Evolutionary conservation across 2,888 invertebrate genomes (phyloP).

Genomic region (Aphodius granarius): DNA sequence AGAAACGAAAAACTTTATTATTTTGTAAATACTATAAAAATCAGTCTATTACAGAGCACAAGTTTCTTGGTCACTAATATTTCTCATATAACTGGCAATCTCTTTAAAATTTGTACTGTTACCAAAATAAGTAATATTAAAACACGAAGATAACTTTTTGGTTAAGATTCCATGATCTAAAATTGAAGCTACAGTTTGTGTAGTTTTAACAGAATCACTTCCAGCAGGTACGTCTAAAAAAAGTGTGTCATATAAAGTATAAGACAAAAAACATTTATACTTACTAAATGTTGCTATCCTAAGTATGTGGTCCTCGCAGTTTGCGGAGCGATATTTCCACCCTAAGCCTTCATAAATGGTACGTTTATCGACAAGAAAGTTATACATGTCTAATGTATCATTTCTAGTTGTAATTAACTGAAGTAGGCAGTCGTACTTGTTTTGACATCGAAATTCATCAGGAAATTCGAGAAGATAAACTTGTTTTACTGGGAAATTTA

Average conservation of each 20-base stretch:
- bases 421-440: not conserved
- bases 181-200: constrained; percentile 23
- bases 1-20: too few relatives aligned
- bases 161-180: constrained; percentile 22
- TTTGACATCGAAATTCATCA: not conserved
- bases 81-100: not conserved
- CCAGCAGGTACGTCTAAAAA: constrained; percentile 17
- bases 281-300: constrained; percentile 32
- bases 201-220: constrained; percentile 20
- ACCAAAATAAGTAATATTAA: not conserved
- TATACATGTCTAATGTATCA: constrained; percentile 24
- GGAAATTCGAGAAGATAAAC: not conserved
- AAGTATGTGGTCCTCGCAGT: constrained; percentile 28
- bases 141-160: constrained; percentile 29
- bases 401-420: not conserved
- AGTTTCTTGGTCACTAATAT: not conserved
- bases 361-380: constrained; percentile 40
- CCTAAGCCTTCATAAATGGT: constrained; percentile 42
- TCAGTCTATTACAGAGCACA: not conserved
- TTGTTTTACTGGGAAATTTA: not conserved
- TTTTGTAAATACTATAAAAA: not conserved
- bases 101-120: not conserved
- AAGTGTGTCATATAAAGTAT: not conserved
- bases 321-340: constrained; percentile 27
- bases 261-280: not conserved